These are phyloP conservation scores for Tamandua tetradactyla DNA, from an alignment of 2,797 vertebrate genomes.

Conservation along the genomic window DNA sequence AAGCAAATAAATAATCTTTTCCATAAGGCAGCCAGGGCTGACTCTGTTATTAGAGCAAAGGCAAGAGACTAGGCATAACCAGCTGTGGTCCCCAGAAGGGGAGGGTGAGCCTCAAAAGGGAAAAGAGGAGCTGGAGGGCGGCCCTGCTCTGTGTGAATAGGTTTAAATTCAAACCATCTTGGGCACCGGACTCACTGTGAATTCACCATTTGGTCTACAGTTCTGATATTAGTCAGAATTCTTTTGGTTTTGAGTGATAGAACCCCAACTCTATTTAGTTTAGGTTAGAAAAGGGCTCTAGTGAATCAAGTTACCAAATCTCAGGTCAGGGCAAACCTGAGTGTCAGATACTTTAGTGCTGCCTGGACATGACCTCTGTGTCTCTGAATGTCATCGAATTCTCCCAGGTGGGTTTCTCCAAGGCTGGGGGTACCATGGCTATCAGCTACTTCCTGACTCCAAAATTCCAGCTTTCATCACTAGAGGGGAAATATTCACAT, in stretches of 20 bases:
- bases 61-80: neutral
- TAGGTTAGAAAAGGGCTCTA: neutral
- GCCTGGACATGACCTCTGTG: neutral
- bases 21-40: neutral
- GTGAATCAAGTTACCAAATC: neutral
- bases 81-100: neutral
- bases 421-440: neutral
- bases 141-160: neutral
- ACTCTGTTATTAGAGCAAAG: neutral
- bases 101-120: neutral
- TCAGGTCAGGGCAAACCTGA: neutral
- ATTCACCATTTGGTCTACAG: neutral
- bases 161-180: neutral
- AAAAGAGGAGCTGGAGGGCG: neutral
- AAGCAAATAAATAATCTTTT: slow-evolving; percentile 69
- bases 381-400: neutral
- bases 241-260: neutral
- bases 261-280: slow-evolving; percentile 26
- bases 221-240: neutral
- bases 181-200: neutral
- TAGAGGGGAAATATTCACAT: neutral
- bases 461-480: neutral
- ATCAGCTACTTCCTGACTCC: neutral
- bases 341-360: neutral
- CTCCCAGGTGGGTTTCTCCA: neutral